Evolutionary conservation across 2,888 invertebrate genomes (phyloP).

Genomic region (Hedychridium roseum): DNA sequence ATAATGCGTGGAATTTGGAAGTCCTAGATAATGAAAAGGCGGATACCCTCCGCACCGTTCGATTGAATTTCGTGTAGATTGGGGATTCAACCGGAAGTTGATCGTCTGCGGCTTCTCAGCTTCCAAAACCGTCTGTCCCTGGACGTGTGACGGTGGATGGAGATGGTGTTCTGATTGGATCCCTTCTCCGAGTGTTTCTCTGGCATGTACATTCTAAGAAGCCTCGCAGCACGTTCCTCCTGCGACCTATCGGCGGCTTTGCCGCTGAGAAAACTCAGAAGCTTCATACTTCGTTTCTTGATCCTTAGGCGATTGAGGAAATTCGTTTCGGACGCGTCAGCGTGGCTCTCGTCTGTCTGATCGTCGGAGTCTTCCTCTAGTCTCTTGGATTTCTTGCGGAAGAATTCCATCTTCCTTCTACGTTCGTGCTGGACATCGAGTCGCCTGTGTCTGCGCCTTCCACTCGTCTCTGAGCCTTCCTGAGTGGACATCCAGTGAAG

Average conservation of each 20-base stretch:
- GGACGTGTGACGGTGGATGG: conserved; percentile 58
- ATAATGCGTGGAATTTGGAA: conserved; percentile 45
- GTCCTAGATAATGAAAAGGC: conserved; percentile 44
- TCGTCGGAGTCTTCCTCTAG: conserved; percentile 43
- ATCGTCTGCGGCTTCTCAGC: conserved; percentile 55
- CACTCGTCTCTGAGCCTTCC: conserved; percentile 20
- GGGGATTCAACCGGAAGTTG: conserved; percentile 48
- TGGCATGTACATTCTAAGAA: conserved; percentile 54
- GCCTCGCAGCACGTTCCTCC: conserved; percentile 53
- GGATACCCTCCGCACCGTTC: conserved; percentile 18
- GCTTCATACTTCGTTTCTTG: conserved; percentile 51
- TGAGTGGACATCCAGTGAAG: neutral
- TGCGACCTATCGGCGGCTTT: conserved; percentile 50
- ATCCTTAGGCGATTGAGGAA: conserved; percentile 50
- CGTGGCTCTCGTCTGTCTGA: conserved; percentile 27
- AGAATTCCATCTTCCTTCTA: conserved; percentile 39
- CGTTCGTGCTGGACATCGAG: conserved; percentile 42
- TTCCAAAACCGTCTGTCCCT: conserved; percentile 60
- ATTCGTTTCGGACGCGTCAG: conserved; percentile 43
- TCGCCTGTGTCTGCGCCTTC: conserved; percentile 23
- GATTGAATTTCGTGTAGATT: no score
- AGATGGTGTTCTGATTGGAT: conserved; percentile 53
- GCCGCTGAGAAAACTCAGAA: conserved; percentile 57
- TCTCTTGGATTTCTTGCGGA: conserved; percentile 50
- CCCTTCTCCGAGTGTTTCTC: no score